Evolutionary conservation across 23 tunicate species (phyloP), one percentile per base, ranked within the genome.

Genomic region (Diplosoma virens): DNA sequence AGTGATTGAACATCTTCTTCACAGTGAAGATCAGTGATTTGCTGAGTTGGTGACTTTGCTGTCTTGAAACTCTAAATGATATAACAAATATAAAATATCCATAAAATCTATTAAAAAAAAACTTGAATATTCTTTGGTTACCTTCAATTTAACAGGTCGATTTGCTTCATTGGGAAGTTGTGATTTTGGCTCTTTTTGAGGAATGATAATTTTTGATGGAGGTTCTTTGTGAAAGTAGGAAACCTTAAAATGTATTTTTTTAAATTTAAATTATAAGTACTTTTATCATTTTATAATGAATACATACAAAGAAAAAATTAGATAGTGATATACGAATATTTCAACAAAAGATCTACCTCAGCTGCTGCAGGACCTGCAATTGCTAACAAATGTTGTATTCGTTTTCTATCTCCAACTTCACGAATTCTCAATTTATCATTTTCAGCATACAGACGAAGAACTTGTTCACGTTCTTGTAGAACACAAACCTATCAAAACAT

Each of bases 141-240:
- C 78, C 78, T 72, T 23, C 14, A 5, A 11, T 14, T 48, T 72
- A 47, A 9, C 7, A 16, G 54, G 9, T 7, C 21, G 47, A 30
- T 72, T 34, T n/a, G 58, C 61, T 56, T 84, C 97, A 67, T 90
- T 65, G 6, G 90, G 97, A 30, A 63, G 68, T 21, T 75, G 84
- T 1, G 97, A 33, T 66, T 90, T 90, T 5, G 97, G 90, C 26
- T 37, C 41, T 25, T 81, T 81, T 55, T 90, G 97, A 14, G 97
- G 97, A 67, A 90, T 75, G 3, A 79, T 67, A 25, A 90, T 90
- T 59, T 90, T 93, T 1, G 88, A 67, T 0, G 98, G 98, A 34
- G 98, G 98, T 18, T 94, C 98, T 65, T 94, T 94, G 73, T 94
- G 98, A 63, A 94, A 94, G 48, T 94, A 94, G 1, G 98, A 94